A percentile compares a stretch with the other conserved stretches of the same genome.
Evolutionary conservation across 2,113 vertebrate genomes (phyloP).

Genomic region (Promerops cafer): DNA sequence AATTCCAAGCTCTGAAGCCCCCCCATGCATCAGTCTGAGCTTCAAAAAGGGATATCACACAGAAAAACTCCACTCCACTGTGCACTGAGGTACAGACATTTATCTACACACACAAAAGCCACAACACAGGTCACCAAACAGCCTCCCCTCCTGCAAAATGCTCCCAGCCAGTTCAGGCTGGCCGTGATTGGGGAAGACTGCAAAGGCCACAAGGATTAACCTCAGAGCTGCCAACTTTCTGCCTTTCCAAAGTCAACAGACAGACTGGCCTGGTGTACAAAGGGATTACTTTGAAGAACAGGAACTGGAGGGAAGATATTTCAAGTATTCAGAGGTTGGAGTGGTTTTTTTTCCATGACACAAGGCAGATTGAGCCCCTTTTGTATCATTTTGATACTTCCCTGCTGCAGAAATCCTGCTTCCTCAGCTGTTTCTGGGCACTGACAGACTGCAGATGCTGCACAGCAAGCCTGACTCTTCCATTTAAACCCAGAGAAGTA

Average conservation of each 20-base stretch:
- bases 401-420: not conserved
- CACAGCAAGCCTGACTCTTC: not conserved
- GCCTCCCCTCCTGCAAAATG: not conserved
- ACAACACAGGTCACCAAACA: accelerated
- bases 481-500: not conserved
- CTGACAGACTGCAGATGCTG: not conserved
- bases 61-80: not conserved
- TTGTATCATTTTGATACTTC: not conserved
- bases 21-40: not conserved
- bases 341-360: not conserved
- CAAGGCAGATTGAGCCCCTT: not conserved
- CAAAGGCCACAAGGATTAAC: not conserved
- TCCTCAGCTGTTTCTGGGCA: not conserved
- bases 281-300: not conserved
- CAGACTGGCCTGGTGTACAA: not conserved
- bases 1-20: not conserved
- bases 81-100: not conserved
- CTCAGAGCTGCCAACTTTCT: not conserved
- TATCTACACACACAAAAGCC: not conserved
- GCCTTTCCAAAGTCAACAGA: not conserved
- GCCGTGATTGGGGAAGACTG: not conserved
- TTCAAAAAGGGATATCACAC: not conserved
- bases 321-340: not conserved
- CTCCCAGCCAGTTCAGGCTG: not conserved
- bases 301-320: not conserved